Evolutionary conservation across 2,113 vertebrate species (phyloP), one percentile per base, ranked within the genome.

Genomic region (human): DNA sequence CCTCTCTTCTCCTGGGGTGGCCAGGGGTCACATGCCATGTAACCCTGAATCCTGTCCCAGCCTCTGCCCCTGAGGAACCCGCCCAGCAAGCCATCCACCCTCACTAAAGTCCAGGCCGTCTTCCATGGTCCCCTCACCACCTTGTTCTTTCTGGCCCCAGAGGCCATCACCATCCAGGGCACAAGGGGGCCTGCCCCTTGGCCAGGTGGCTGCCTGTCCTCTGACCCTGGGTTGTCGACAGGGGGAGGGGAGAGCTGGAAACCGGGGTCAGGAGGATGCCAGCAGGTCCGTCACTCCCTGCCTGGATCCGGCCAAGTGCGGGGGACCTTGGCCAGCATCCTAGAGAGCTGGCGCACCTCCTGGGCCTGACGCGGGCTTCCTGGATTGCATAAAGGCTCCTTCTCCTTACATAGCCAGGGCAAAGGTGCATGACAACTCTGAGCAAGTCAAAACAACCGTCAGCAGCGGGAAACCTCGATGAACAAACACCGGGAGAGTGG

Each of bases 221-320:
- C 73, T 43, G 78, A 40, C 23, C 52, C 16, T 9, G 48, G 50
- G 50, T 27, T 2, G 5, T 22, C 12, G 43, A 3, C 4, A 11
- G 48, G 40, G 20, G 48, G 38, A 48, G 61, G 66, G 66, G 17
- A n/a, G 43, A 17, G 40, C 66, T 8, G n/a, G 32, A 40, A 17
- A 57, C 5, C 7, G 59, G 40, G 18, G 4, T 32, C 0, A 2
- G 59, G n/a, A 38, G 45, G 20, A 32, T 64, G 4, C 0, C 4
- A 11, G n/a, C 6, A 16, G n/a, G 40, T 35, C n/a, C 2, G 66
- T 30, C 0, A 10, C 70, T 32, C 78, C 16, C 85, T 16, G 11
- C 27, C 4, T 3, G 2, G 22, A 30, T 52, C 45, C 0, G 1
- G 22, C 59, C 6, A 2, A 2, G 27, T 0, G 6, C 1, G 25